Conservation (phyloP, 2,797 vertebrate species). For the Choloepus didactylus region DNA sequence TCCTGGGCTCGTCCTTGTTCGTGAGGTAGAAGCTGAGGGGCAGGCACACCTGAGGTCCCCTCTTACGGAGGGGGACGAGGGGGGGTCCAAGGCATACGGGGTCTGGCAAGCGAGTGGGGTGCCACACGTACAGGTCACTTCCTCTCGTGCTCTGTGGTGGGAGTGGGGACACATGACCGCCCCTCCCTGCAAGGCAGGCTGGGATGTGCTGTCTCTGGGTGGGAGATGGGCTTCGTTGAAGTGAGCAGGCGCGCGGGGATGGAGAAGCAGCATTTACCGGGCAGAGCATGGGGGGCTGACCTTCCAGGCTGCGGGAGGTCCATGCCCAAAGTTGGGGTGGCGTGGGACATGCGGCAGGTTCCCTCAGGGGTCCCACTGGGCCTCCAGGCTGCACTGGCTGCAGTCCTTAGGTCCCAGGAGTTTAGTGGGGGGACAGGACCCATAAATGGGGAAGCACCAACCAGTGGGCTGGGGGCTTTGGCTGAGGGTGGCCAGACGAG, state of each 20-base stretch:
- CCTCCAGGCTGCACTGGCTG: neutral
- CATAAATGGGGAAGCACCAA: neutral
- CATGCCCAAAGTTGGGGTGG: neutral
- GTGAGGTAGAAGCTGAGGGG: rapidly evolving
- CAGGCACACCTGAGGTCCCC: neutral
- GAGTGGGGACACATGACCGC: neutral
- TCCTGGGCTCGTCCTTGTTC: neutral
- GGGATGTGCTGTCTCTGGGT: neutral
- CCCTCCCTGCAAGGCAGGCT: neutral
- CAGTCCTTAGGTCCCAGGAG: neutral
- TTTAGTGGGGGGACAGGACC: neutral
- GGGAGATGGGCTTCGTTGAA: rapidly evolving
- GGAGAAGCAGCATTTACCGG: neutral
- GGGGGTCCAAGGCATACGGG: rapidly evolving
- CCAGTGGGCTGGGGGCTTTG: neutral
- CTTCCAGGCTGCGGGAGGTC: neutral
- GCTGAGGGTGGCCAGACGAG: neutral
- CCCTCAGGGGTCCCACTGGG: neutral
- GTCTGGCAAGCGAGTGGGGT: neutral
- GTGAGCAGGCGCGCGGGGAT: neutral
- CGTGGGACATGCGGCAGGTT: rapidly evolving
- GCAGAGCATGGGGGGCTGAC: neutral
- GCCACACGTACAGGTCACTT: rapidly evolving
- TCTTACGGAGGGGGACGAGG: rapidly evolving
- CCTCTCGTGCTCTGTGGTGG: rapidly evolving